Conservation (phyloP, 92 coral and sea anemone genomes). For the Umimayanthus chanpuru region DNA sequence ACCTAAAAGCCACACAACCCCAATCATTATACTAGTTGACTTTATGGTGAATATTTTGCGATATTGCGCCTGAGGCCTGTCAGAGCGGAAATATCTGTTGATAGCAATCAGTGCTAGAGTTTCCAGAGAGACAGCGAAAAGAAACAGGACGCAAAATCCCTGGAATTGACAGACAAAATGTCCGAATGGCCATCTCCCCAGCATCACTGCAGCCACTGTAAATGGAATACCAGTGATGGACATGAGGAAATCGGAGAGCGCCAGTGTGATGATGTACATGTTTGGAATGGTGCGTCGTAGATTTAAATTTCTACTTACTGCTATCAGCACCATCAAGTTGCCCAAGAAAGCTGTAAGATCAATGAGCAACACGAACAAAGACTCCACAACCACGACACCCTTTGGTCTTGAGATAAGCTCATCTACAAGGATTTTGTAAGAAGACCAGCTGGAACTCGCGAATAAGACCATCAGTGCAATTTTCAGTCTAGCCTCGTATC, state of each 20-base stretch:
- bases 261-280: slow-evolving; percentile 52
- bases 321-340: too few species aligned
- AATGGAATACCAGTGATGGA: slow-evolving; percentile 33
- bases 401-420: neutral
- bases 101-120: slow-evolving; percentile 67
- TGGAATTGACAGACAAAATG: slow-evolving; percentile 47
- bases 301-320: too few species aligned
- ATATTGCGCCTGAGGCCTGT: slow-evolving; percentile 59
- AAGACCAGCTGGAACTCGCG: neutral
- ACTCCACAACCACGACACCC: neutral
- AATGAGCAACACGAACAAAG: neutral
- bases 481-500: neutral
- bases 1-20: slow-evolving; percentile 57
- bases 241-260: slow-evolving; percentile 36
- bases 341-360: slow-evolving; percentile 13
- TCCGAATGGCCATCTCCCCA: slow-evolving; percentile 59
- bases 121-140: slow-evolving; percentile 48
- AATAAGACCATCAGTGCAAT: neutral
- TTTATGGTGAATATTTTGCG: slow-evolving; percentile 53
- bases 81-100: slow-evolving; percentile 63
- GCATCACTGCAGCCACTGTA: slow-evolving; percentile 44
- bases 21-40: slow-evolving; percentile 52
- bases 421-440: neutral
- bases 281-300: slow-evolving; percentile 38
- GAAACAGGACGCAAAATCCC: slow-evolving; percentile 51